Percentiles rank a stretch among this genome's conserved stretches.
Evolutionary conservation across 2,113 vertebrate genomes (phyloP).

Genomic region (Pardalotus punctatus): DNA sequence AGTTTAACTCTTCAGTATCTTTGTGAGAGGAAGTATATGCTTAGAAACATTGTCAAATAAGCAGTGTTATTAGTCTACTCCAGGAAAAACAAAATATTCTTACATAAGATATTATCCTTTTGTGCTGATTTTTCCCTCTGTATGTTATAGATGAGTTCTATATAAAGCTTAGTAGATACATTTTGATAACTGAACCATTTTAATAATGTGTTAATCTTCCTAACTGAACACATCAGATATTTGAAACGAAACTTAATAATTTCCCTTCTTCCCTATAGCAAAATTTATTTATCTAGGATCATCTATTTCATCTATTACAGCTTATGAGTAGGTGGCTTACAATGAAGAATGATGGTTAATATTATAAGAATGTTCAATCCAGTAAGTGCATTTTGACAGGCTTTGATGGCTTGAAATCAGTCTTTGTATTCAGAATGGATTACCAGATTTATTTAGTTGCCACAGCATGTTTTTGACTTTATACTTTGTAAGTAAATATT

Average conservation of each 20-base stretch:
- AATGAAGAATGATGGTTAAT: constrained; percentile 48
- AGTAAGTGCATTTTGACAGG: constrained; percentile 56
- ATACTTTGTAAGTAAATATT: constrained; percentile 52
- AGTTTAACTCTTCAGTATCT: background rate
- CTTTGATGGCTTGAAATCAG: constrained; percentile 48
- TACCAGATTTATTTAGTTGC: constrained; percentile 40
- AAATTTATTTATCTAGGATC: constrained; percentile 41
- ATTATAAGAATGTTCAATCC: background rate
- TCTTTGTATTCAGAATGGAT: constrained; percentile 25
- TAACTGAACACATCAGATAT: background rate
- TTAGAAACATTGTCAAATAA: background rate
- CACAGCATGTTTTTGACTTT: constrained; percentile 29
- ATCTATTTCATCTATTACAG: constrained; percentile 31
- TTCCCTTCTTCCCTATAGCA: background rate
- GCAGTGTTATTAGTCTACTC: background rate
- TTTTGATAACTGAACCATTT: background rate
- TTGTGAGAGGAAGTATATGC: background rate
- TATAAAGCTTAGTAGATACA: background rate
- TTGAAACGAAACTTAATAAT: background rate
- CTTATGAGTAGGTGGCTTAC: constrained; percentile 50
- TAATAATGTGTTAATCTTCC: background rate
- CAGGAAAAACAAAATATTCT: background rate
- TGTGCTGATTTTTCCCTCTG: background rate
- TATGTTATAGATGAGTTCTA: background rate
- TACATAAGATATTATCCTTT: background rate